Evolutionary conservation across 1,140 invertebrate genomes (phyloP).

Genomic region (Elysia chlorotica): DNA sequence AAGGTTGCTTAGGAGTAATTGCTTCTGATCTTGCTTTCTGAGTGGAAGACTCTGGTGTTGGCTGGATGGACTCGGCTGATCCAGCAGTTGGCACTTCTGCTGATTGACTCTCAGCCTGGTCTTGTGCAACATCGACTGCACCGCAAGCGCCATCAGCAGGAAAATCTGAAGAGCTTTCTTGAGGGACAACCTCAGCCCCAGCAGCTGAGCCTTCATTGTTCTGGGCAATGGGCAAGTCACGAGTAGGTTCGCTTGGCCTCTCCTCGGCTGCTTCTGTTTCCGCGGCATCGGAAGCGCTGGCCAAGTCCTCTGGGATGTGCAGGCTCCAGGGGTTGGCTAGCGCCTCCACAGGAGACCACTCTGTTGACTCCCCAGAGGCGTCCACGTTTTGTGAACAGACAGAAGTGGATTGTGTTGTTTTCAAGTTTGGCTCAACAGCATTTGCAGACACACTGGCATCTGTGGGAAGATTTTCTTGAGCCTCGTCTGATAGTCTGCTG

Average conservation of each 20-base stretch:
- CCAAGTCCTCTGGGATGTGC: slow-evolving; percentile 2
- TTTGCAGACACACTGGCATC: background rate
- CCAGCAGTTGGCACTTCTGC: background rate
- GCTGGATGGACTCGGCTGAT: too few species aligned
- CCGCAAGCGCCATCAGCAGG: slow-evolving; percentile 4
- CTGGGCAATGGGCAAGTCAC: too few species aligned
- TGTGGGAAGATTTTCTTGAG: background rate
- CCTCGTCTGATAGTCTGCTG: too few species aligned
- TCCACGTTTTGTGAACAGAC: background rate
- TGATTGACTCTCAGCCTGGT: background rate
- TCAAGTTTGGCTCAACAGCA: background rate
- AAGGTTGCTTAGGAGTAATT: too few species aligned
- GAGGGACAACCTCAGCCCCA: background rate
- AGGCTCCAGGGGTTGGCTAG: slow-evolving; percentile 6
- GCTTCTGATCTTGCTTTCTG: too few species aligned
- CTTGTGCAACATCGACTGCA: background rate
- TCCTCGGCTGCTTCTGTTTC: too few species aligned
- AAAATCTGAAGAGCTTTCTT: background rate
- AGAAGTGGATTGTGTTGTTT: background rate
- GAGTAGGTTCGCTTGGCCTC: too few species aligned
- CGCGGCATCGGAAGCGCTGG: background rate
- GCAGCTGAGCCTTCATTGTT: too few species aligned
- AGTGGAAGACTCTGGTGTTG: too few species aligned
- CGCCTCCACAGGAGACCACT: background rate
- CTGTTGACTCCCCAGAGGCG: background rate